Base-by-base conservation (phyloP, 2,113 vertebrate species). In the Microcebus tavaratra region DNA sequence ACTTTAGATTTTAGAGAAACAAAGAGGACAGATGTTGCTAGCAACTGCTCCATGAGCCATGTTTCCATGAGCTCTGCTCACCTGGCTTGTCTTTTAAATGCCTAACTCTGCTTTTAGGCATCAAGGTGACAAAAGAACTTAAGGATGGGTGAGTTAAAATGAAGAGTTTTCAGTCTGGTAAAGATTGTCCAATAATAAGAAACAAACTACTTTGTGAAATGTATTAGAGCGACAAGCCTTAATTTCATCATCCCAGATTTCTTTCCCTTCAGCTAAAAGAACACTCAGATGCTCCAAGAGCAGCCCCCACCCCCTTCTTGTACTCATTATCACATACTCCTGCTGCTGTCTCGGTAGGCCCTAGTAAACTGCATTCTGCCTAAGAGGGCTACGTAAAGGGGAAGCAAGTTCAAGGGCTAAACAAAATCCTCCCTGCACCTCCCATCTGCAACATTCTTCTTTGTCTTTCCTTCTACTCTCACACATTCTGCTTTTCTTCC, bases 221-320 rank as follows among this genome's bases (percentile, higher is more conserved):
- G 12, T 2, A 31, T 21, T 21, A 63, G 48, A 34, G 15, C 36
- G 50, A 76, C 25, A 29, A 27, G 3, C 29, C 50, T 79, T 0
- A 1, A 59, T 3, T 75, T 29, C 72, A 53, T 50, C 39, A 59
- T 3, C 31, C 3, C 8, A 23, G 68, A 34, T 67, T 45, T 65
- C 42, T 39, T 65, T 61, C 67, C n/a, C 21, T 55, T 45, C 2
- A 5, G 31, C 7, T 3, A 3, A 53, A 17, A n/a, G 25, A 59
- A 48, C 72, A 39, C 13, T 12, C 36, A 39, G 48, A 57, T 2
- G 2, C 6, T 21, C 34, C 11, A 3, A 18, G 17, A 6, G 39
- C 61, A 29, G 61, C 21, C 17, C 14, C 18, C 6, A 5, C 83
- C 15, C 29, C n/a, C 0, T 0, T 9, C 20, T 3, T 0, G 14